These are phyloP conservation scores for Drosophila pandora DNA, from an alignment of 1,140 invertebrate genomes.

Conservation along the genomic window DNA sequence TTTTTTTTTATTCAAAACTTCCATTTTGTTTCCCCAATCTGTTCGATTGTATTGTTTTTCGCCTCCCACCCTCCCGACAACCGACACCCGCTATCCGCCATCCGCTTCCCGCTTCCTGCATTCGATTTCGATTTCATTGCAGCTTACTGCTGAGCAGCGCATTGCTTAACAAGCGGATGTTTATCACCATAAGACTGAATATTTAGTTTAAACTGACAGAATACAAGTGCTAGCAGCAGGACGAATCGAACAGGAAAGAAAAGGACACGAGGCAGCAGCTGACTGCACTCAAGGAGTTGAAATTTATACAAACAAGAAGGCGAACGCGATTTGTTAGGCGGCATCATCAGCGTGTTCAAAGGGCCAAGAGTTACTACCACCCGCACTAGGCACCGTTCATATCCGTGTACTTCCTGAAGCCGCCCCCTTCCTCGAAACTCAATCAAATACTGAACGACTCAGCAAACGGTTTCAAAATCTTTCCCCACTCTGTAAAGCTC, in stretches of 20 bases:
- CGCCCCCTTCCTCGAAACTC: constrained; percentile 30
- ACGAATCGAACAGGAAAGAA: not conserved
- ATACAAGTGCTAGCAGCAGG: constrained; percentile 42
- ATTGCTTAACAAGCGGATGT: constrained; percentile 83
- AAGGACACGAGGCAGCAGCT: constrained; percentile 34
- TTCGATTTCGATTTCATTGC: constrained; percentile 61
- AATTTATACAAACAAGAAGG: constrained; percentile 27
- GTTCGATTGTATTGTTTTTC: constrained; percentile 38
- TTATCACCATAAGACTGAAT: constrained; percentile 83
- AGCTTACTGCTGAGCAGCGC: constrained; percentile 59
- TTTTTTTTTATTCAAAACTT: constrained; percentile 4
- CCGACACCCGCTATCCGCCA: constrained; percentile 3
- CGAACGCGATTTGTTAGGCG: constrained; percentile 9
- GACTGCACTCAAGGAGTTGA: constrained; percentile 21
- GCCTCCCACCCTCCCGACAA: not conserved
- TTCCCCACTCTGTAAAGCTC: constrained; percentile 28
- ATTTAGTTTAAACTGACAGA: constrained; percentile 77
- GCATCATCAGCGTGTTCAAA: constrained; percentile 49
- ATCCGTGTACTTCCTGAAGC: constrained; percentile 8
- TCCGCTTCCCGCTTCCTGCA: constrained; percentile 15
- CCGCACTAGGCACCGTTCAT: constrained; percentile 29
- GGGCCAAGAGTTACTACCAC: constrained; percentile 66
- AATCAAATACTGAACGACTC: constrained; percentile 47
- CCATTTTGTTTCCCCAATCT: constrained; percentile 22
- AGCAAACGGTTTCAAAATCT: constrained; percentile 67